Conservation (phyloP, 2,888 invertebrate species). For the Cephalotes varians region DNA sequence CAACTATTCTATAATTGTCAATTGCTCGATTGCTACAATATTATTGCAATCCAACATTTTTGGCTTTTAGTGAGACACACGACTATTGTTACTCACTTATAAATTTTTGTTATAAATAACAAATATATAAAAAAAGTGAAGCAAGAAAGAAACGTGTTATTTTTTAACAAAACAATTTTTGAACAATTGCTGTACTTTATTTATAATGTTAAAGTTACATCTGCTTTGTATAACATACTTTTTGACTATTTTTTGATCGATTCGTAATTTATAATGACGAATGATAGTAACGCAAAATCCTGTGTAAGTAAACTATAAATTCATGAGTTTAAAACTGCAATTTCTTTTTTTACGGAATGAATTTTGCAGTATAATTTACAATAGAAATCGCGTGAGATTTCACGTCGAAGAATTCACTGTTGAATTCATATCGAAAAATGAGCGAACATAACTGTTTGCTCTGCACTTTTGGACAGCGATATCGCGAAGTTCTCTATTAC, state of each 20-base stretch:
- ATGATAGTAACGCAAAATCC: neutral
- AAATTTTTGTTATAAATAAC: neutral
- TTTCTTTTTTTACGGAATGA: neutral
- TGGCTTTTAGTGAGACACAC: neutral
- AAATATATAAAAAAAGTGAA: neutral
- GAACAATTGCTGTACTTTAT: neutral
- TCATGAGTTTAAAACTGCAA: neutral
- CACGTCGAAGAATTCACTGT: constrained; percentile 40
- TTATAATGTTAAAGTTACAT: too few relatives aligned
- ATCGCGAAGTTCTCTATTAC: constrained; percentile 63
- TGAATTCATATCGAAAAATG: constrained; percentile 64
- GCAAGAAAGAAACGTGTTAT: neutral
- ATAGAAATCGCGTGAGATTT: constrained; percentile 42
- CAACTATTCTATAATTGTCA: neutral
- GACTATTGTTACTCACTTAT: neutral
- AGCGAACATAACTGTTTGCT: constrained; percentile 48
- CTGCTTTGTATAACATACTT: too few relatives aligned
- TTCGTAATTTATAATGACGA: too few relatives aligned
- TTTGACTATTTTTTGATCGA: too few relatives aligned
- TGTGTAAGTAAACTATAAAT: neutral
- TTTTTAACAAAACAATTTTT: neutral
- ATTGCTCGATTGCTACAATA: neutral
- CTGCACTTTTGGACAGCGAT: constrained; percentile 52
- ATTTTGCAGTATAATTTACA: constrained; percentile 34
- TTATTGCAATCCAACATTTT: neutral